Percentiles rank a stretch among this genome's conserved stretches.
These are phyloP conservation scores for Ormyrus nitidulus DNA, from an alignment of 2,888 invertebrate species.

Conservation along the genomic window DNA sequence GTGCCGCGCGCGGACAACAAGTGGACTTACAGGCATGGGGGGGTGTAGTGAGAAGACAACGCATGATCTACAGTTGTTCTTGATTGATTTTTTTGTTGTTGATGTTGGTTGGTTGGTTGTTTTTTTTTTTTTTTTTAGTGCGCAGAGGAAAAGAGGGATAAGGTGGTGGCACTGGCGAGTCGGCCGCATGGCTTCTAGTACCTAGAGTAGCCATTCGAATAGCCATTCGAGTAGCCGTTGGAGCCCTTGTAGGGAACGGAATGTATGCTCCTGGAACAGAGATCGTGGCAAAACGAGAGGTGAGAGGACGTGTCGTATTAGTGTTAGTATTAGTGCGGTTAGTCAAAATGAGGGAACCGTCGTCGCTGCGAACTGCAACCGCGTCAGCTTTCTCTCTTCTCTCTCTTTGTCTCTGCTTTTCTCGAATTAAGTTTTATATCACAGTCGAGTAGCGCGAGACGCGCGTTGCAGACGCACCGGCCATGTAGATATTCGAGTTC, in stretches of 20 bases:
- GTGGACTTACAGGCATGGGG: not conserved
- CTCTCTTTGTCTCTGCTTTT: constrained; percentile 46
- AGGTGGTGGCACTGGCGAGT: constrained; percentile 61
- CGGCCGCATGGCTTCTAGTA: constrained; percentile 73
- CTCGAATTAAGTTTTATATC: constrained; percentile 47
- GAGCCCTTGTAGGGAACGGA: constrained; percentile 75
- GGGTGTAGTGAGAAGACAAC: not conserved
- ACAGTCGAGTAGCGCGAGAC: too few relatives aligned
- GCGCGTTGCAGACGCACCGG: too few relatives aligned
- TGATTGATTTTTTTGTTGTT: not conserved
- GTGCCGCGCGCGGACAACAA: too few relatives aligned
- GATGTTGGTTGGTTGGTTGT: constrained; percentile 9
- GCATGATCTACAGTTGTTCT: constrained; percentile 13
- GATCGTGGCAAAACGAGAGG: constrained; percentile 72
- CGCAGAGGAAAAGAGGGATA: constrained; percentile 11
- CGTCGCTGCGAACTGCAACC: too few relatives aligned
- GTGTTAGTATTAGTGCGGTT: too few relatives aligned
- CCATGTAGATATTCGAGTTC: too few relatives aligned
- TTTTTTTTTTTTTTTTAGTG: too few relatives aligned
- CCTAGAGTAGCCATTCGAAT: constrained; percentile 76
- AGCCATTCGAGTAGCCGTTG: constrained; percentile 75
- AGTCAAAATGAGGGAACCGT: too few relatives aligned
- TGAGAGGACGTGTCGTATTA: constrained; percentile 63
- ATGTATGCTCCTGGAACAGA: constrained; percentile 76
- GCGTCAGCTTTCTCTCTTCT: constrained; percentile 9